Base-by-base conservation (phyloP, 2,888 invertebrate genomes). In the Orthosia cruda region DNA sequence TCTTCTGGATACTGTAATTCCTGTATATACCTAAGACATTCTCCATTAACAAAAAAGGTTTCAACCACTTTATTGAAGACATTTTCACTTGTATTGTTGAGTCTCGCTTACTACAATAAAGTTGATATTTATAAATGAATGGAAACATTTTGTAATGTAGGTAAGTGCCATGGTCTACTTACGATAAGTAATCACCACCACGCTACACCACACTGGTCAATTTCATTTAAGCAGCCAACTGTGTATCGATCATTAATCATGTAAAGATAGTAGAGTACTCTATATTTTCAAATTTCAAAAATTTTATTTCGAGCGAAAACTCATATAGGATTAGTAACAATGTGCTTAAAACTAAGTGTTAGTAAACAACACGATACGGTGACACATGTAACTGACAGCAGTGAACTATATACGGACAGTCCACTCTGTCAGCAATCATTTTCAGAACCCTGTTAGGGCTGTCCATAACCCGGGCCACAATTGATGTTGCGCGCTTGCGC, bases 21-120 rank as follows among this genome's bases (percentile, higher is more conserved):
- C 80, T 79, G 32, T 71, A 54, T 59, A 80, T 80, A 12, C 54
- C 58, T 49, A 75, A 49, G 2, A 80, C 1, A 11, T 80, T 61
- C 11, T 75, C 72, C 20, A 75, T 4, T 13, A 20, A 49, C 23
- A 71, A 18, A 12, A 72, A 40, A 15, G 18, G 1, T 12, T 71
- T 18, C 2, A 75, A 40, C 7, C 47, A 59, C 15, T 59, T 59
- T 0, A 54, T 20, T 13, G n/a, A 5, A 26, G n/a, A 59, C 80
- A 75, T 79, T 40, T 59, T 55, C 2, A 16, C 23, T 23, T 12
- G 3, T 20, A 1, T 4, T 4, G 3, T 45, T 74, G 12, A 7
- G 9, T 12, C 26, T 52, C 11, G n/a, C 0, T n/a, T n/a, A 5
- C 9, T 23, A 15, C 15, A 12, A 5, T 16, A 40, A 40, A 16